Evolutionary conservation across 2,113 vertebrate genomes (phyloP).

Genomic region (Camelus dromedarius): DNA sequence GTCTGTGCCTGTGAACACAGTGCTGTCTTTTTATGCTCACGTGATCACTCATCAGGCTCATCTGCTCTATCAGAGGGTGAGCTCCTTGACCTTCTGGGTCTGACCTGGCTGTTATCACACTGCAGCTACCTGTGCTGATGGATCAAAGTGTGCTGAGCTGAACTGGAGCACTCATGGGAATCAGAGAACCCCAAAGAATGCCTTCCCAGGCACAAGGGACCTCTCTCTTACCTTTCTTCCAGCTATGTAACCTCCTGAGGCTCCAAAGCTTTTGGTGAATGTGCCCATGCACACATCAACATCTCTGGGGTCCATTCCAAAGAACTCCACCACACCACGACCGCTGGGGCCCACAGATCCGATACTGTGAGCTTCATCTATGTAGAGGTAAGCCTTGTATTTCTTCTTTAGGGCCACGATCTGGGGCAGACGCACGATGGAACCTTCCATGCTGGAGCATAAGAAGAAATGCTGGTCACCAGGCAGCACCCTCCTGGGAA

Average conservation of each 20-base stretch:
- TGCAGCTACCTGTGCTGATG: neutral
- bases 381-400: constrained; percentile 96
- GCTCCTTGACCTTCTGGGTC: neutral
- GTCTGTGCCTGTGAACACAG: neutral
- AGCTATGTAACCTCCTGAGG: constrained; percentile 95
- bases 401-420: constrained; percentile 95
- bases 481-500: neutral
- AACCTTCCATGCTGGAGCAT: constrained; percentile 94
- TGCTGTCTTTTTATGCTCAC: neutral
- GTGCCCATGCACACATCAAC: constrained; percentile 96
- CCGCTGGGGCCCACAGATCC: constrained; percentile 92
- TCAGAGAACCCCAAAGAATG: neutral
- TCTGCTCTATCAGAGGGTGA: neutral
- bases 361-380: constrained; percentile 97
- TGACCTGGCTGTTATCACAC: neutral
- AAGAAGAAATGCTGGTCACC: constrained; percentile 64
- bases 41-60: neutral
- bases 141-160: neutral
- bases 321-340: constrained; percentile 93
- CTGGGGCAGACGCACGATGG: constrained; percentile 92
- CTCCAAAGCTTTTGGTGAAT: constrained; percentile 96
- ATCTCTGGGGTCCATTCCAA: constrained; percentile 90
- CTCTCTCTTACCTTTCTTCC: constrained; percentile 92
- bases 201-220: neutral
- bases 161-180: neutral